Base-by-base conservation (phyloP, 2,113 vertebrate genomes). In the Plecotus auritus region DNA sequence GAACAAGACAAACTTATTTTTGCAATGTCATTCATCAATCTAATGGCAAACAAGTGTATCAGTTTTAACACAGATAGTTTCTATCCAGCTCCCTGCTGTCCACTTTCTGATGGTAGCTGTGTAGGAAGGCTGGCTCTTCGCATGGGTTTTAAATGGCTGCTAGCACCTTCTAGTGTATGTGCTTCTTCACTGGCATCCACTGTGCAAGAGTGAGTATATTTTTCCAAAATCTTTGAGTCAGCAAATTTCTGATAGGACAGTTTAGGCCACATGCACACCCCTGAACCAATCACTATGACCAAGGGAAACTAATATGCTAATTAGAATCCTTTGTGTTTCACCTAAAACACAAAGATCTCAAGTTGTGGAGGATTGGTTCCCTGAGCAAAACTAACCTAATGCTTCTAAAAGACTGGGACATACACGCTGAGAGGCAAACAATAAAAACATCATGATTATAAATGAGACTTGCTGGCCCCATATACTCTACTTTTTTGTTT, bases 1-100 rank as follows among this genome's bases (percentile, higher is more conserved):
- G 23, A 90, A 76, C 12, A 86, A 76, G 82, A 61, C 42, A 66
- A 35, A 92, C 40, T 83, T 67, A 32, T 32, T 85, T 87, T 54
- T 54, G 45, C 26, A 70, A 20, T 4, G 59, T 40, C 28, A 49
- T 72, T 26, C 23, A 26, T 91, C 78, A 78, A 12, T 73, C 51
- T 88, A 91, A 73, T n/a, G 37, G 16, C 18, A 69, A 47, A 77
- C 35, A 47, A 37, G 30, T 37, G 45, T 32, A 11, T 26, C 35
- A 1, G 9, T 47, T 54, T 90, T 35, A 35, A 64, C 14, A 42
- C 22, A 35, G 64, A n/a, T 2, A 54, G 4, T 67, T 56, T 85
- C 22, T 37, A 20, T 42, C 10, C 4, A 77, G 18, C 9, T 73
- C 1, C 2, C 11, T 22, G 26, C 4, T 45, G 2, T 37, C 14